Evolutionary conservation across 2,888 invertebrate species (phyloP), one percentile per base, ranked within the genome.

Genomic region (Stenurella melanura): DNA sequence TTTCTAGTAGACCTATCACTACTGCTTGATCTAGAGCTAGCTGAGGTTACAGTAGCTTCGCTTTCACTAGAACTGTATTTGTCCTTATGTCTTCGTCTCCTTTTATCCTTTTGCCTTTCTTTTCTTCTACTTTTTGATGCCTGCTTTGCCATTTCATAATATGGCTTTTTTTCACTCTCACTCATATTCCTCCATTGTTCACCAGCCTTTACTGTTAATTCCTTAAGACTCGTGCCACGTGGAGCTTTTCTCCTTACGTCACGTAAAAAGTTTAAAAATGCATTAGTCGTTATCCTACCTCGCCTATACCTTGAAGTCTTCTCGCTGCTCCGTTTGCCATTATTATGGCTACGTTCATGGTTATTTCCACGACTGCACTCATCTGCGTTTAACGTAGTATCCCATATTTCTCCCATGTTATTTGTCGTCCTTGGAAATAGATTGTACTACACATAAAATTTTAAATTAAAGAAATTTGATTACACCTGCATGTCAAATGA

Each of bases 151-250:
- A 81, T 19, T 34, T 77, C 69, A 58, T 74, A 76, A 60, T 80
- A 78, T 3, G 75, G 77, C 54, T 74, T 67, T 63, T 82, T 82
- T 58, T 81, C 75, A 17, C 56, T 68, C 30, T 61, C 70, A 10
- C 77, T 74, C 79, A 82, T 80, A n/a, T 75, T 78, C 0, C 78
- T 72, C 82, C 82, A 82, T 12, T 81, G 56, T 61, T 80, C 77
- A 6, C 76, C 81, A 30, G 80, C 82, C 73, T 73, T 78, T 15
- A 70, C 57, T 19, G 80, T 61, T 18, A 80, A 18, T 64, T 82
- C 76, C 0, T 60, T 71, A 19, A 78, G 61, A 12, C 60, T 74
- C 76, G 79, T 70, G 61, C 78, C 77, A n/a, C 12, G 18, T 6
- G 58, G 63, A 0, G 77, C 64, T 17, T 58, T 74, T 61, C 76